Percentiles rank a stretch among this genome's conserved stretches.
phyloP scores from a whole-genome alignment of 1,140 invertebrate species.

The Drosophila neocordata region DNA sequence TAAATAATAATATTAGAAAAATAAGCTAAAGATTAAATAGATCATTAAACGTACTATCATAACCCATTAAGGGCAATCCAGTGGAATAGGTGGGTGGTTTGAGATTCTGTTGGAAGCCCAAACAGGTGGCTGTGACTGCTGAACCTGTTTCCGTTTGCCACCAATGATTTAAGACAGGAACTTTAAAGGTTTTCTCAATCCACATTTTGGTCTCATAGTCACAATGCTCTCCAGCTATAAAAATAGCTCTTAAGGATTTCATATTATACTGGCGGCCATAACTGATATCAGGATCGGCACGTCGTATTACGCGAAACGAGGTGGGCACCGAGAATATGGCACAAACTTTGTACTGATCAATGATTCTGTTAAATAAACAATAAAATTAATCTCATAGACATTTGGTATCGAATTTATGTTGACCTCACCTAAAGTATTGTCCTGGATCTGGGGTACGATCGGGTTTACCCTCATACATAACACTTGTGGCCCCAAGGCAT shows the following conservation, averaged over 20 bases:
- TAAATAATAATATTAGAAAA: slow-evolving; percentile 26
- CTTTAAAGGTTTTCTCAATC: slow-evolving; percentile 91
- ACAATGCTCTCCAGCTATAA: slow-evolving; percentile 96
- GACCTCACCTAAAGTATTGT: slow-evolving; percentile 86
- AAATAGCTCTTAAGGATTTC: slow-evolving; percentile 90
- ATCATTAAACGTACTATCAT: slow-evolving; percentile 87
- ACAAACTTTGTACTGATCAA: slow-evolving; percentile 93
- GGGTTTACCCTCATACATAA: slow-evolving; percentile 97
- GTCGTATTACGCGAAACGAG: slow-evolving; percentile 90
- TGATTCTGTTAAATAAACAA: slow-evolving; percentile 86
- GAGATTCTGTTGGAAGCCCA: slow-evolving; percentile 87
- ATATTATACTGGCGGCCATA: slow-evolving; percentile 88
- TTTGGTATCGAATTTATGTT: neutral
- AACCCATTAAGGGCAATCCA: slow-evolving; percentile 92
- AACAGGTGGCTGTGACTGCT: slow-evolving; percentile 92
- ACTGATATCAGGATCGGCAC: slow-evolving; percentile 88
- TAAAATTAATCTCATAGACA: neutral
- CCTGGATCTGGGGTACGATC: slow-evolving; percentile 95
- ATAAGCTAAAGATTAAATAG: neutral
- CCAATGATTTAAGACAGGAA: slow-evolving; percentile 96
- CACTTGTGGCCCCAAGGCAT: slow-evolving; percentile 90
- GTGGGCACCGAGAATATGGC: slow-evolving; percentile 95
- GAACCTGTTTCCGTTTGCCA: slow-evolving; percentile 98
- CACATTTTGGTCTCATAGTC: slow-evolving; percentile 95
- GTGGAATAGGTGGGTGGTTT: slow-evolving; percentile 87